Conservation (phyloP, 35 echinoderm and acorn worm species). For the Stichopus chloronotus region DNA sequence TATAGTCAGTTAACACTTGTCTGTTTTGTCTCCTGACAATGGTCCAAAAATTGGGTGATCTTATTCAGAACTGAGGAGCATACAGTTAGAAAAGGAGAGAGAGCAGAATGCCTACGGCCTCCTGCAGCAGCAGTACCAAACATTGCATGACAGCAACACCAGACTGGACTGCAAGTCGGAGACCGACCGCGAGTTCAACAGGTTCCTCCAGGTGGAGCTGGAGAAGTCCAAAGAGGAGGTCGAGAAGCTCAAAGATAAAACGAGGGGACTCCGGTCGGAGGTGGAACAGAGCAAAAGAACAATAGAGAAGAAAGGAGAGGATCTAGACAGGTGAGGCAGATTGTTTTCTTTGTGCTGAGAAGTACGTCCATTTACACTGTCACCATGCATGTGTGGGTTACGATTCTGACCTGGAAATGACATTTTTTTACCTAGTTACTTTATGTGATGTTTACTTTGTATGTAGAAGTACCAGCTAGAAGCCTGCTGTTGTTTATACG, state of each 20-base stretch:
- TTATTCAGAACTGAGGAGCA: background rate
- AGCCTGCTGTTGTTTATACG: too few species aligned
- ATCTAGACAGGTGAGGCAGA: background rate
- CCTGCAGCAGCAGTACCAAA: slow-evolving; percentile 46
- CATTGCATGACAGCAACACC: slow-evolving; percentile 28
- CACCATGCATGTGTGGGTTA: too few species aligned
- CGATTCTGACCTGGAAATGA: background rate
- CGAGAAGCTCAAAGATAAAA: slow-evolving; percentile 6
- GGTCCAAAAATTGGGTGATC: too few species aligned
- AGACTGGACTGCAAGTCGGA: slow-evolving; percentile 44
- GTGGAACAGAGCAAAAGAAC: background rate
- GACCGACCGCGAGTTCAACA: background rate
- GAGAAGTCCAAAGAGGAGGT: background rate
- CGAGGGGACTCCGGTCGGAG: background rate
- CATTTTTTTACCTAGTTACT: too few species aligned
- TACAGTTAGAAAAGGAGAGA: background rate
- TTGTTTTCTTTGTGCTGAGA: background rate
- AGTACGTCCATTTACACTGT: too few species aligned
- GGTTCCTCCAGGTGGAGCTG: slow-evolving; percentile 32
- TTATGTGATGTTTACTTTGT: too few species aligned
- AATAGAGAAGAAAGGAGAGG: background rate
- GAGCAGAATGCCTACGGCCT: background rate
- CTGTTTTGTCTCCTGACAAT: too few species aligned
- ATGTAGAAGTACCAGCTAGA: too few species aligned
- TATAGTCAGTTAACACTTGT: too few species aligned